Percentiles rank a stretch among this genome's conserved stretches.
phyloP scores from a whole-genome alignment of 2,113 vertebrate genomes.

The Cyanoramphus novaezelandiae region DNA sequence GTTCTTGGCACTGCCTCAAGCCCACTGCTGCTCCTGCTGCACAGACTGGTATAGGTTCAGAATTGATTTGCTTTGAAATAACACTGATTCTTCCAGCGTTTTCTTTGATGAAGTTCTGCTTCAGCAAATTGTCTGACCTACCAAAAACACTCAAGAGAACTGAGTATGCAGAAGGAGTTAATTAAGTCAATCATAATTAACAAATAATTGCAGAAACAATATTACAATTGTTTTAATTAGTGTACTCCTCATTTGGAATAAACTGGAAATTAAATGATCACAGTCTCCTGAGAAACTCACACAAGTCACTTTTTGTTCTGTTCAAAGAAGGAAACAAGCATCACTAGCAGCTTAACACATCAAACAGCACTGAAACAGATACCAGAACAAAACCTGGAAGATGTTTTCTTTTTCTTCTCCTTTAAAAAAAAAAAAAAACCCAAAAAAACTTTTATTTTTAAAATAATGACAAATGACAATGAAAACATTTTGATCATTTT shows the following conservation, averaged over 20 bases:
- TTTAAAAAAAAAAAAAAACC: not conserved
- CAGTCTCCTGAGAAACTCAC: not conserved
- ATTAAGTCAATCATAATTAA: constrained; percentile 24
- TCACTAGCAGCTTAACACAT: not conserved
- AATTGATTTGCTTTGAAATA: constrained; percentile 37
- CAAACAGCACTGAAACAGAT: not conserved
- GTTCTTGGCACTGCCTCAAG: constrained; percentile 12
- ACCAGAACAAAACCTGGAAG: not conserved
- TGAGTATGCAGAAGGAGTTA: not conserved
- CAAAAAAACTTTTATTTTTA: not conserved
- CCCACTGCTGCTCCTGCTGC: constrained; percentile 13
- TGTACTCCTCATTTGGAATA: not conserved
- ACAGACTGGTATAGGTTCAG: constrained; percentile 9
- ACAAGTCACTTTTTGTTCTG: not conserved
- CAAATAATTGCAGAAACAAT: constrained; percentile 31
- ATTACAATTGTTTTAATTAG: constrained; percentile 41
- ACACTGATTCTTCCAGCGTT: not conserved
- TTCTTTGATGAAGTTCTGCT: constrained; percentile 12
- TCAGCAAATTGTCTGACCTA: not conserved
- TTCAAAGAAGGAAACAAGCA: not conserved
- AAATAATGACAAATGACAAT: not conserved
- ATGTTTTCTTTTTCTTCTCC: not conserved
- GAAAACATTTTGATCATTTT: not conserved
- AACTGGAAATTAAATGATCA: constrained; percentile 1
- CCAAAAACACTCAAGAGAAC: not conserved